Conservation (phyloP, 2,113 vertebrate species). For the Otus sunia region DNA sequence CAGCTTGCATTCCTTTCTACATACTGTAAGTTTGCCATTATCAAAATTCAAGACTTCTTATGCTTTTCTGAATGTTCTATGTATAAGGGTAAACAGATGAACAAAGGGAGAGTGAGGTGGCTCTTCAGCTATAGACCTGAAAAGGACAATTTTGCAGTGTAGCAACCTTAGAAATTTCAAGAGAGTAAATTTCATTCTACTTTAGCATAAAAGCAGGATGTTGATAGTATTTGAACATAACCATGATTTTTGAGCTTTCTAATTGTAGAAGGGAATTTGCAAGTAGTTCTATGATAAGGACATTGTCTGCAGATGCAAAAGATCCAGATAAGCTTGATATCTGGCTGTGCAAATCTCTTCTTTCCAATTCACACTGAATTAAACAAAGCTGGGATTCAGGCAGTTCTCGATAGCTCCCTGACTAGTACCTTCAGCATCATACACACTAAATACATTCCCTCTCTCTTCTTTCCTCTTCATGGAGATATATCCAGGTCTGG, state of each 20-base stretch:
- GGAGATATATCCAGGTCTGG: background rate
- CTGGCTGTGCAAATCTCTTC: background rate
- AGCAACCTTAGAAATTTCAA: background rate
- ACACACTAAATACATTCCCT: background rate
- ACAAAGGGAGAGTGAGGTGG: background rate
- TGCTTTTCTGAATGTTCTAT: background rate
- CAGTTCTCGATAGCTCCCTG: background rate
- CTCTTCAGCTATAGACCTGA: background rate
- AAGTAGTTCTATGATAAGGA: background rate
- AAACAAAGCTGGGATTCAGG: background rate
- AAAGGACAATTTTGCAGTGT: background rate
- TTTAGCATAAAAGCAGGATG: background rate
- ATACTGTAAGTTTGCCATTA: background rate
- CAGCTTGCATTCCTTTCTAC: background rate
- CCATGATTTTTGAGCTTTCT: background rate
- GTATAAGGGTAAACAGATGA: background rate
- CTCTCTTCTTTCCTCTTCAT: background rate
- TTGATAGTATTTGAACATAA: background rate
- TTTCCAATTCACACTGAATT: background rate
- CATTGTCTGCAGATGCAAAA: background rate
- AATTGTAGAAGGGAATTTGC: background rate
- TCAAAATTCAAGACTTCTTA: background rate
- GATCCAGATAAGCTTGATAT: background rate
- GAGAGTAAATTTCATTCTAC: background rate
- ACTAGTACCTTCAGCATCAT: background rate